Evolutionary conservation across 2,888 invertebrate genomes (phyloP).

Genomic region (Perizoma flavofasciatum): DNA sequence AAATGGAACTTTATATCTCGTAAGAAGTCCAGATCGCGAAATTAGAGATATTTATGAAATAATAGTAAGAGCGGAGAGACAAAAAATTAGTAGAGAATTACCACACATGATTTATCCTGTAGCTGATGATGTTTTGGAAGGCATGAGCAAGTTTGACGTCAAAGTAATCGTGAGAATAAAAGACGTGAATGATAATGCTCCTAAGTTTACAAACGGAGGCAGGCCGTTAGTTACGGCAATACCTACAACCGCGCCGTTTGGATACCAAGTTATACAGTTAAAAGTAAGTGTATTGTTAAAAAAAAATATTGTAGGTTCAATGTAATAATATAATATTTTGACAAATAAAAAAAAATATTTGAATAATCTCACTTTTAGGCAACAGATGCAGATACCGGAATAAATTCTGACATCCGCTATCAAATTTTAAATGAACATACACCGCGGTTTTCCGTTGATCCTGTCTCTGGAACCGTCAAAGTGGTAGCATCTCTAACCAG

Average conservation of each 20-base stretch:
- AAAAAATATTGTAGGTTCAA: background rate
- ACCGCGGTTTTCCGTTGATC: slow-evolving; percentile 90
- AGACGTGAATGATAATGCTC: slow-evolving; percentile 93
- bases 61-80: slow-evolving; percentile 77
- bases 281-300: slow-evolving; percentile 74
- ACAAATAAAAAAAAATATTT: too few species aligned
- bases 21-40: slow-evolving; percentile 90
- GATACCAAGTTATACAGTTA: slow-evolving; percentile 90
- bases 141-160: slow-evolving; percentile 90
- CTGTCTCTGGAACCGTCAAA: slow-evolving; percentile 89
- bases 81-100: slow-evolving; percentile 86
- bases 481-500: slow-evolving; percentile 87
- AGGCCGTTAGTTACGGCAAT: slow-evolving; percentile 92
- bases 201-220: slow-evolving; percentile 89
- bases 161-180: slow-evolving; percentile 90
- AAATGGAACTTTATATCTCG: slow-evolving; percentile 90
- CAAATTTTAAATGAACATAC: slow-evolving; percentile 91
- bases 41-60: slow-evolving; percentile 85
- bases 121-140: slow-evolving; percentile 87
- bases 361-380: slow-evolving; percentile 76
- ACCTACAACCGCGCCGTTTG: slow-evolving; percentile 91
- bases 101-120: slow-evolving; percentile 91
- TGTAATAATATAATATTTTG: too few species aligned
- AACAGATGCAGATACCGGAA: slow-evolving; percentile 88
- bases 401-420: slow-evolving; percentile 91